Evolutionary conservation across 2,797 vertebrate genomes (phyloP), one percentile per base, ranked within the genome.

Genomic region (Neosilurus hyrtlii): DNA sequence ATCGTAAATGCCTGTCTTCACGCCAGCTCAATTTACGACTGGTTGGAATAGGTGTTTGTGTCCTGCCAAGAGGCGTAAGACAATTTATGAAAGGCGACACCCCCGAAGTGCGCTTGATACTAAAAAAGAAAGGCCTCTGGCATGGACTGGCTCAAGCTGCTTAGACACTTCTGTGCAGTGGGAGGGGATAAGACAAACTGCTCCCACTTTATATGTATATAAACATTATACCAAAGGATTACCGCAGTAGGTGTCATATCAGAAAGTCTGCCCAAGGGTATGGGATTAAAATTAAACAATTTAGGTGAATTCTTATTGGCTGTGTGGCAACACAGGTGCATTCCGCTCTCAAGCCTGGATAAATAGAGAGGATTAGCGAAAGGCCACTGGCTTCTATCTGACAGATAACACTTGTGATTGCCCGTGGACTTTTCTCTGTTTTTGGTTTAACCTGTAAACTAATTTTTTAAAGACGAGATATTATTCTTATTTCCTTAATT

Each of bases 1-100:
- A 63, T 79, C 73, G 20, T 66, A 78, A 80, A 81, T 65, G 9
- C 66, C 81, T 81, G 83, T 74, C 78, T 72, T 63, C 26, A 15
- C 9, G 6, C 9, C 59, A n/a, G 84, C 49, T 78, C 30, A 49
- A 26, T 83, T 83, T 75, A 83, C 63, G 81, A 35, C 78, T 11
- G 49, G 22, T 80, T 14, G 49, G 71, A 81, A 73, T 75, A 72
- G 79, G 68, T 77, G 37, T 77, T 62, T 9, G 43, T 20, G 43
- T 61, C 61, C 71, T 74, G 83, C 37, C 80, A 62, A 72, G 20
- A 54, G 66, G 35, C n/a, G 54, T 61, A 16, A 67, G 62, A 54
- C 75, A 72, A 83, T 81, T 73, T 72, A 83, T 72, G 51, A 52
- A 54, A 37, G 37, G 30, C n/a, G 35, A 26, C 43, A 72, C 15